Evolutionary conservation across 2,113 vertebrate genomes (phyloP), one percentile per base, ranked within the genome.

Genomic region (Saimiri boliviensis): DNA sequence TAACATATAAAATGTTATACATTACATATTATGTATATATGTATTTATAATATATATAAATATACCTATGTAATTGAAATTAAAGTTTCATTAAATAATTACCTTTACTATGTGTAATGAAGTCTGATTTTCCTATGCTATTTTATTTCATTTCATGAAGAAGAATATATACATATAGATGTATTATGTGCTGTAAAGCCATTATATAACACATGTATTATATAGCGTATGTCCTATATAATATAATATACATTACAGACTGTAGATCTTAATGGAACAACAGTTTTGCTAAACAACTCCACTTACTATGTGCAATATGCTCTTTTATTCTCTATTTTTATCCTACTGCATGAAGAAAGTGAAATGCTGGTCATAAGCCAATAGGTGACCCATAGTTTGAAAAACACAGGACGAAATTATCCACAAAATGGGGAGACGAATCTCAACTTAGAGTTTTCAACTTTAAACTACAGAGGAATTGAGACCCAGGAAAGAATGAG

Each of bases 141-240:
- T 82, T 95, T 92, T 94, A 91, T 93, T 93, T 25, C 81, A 87
- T 45, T 97, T 94, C 56, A 95, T 91, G 58, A 93, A 93, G 86
- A 71, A 95, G 93, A 94, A 66, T 21, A 93, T 45, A 95, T 52
- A 96, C n/a, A 88, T 47, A 68, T 80, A 84, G 76, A 63, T 76
- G 45, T 20, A 86, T 86, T 86, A 90, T 89, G 49, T 23, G 86
- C 37, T 68, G 45, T 54, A 96, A 88, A 86, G 13, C 40, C 32
- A 60, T 90, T 91, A 71, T 68, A 91, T 93, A 96, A 71, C 63
- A 93, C 60, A 84, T 91, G 37, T 16, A 77, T 84, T 81, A 77
- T 81, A 79, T 42, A 94, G 40, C 17, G 54, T 54, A 84, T 93
- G 32, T 81, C 58, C 89, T 63, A 68, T 86, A 77, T 86, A 91